Evolutionary conservation across 2,888 invertebrate genomes (phyloP), one percentile per base, ranked within the genome.

Genomic region (Glyphotaelius pellucidus): DNA sequence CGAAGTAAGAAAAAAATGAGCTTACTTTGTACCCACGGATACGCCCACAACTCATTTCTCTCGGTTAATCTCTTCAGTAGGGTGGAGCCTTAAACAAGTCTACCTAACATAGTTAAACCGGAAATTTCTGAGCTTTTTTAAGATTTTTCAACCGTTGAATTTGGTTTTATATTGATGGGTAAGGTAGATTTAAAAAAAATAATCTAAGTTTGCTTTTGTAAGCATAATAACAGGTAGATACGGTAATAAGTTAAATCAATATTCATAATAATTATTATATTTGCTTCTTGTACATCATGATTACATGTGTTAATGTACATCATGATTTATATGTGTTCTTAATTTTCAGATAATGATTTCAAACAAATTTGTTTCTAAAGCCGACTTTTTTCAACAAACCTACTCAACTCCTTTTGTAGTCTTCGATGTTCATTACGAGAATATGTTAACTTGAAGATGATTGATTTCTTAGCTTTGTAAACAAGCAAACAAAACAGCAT

Each of bases 401-500:
- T 67, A 25, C 67, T 67, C 9, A 25, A 67, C 9, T 67, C 67
- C 67, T 67, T 25, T 67, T 67, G 67, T n/a, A 25, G 67, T 9
- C 9, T 9, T 25, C 67, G 67, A 67, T 67, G 67, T 67, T 67
- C 67, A 67, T 67, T 67, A n/a, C 9, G 67, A 67, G 25, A 25
- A 67, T 67, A 67, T 67, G 67, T 67, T 67, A 67, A 67, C 67
- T 67, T 67, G 67, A 67, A 67, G 67, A 67, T 67, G 67, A 67
- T 67, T 67, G 67, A 67, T 67, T 67, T n/a, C 67, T 5, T 67
- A 67, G 67, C 9, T n/a, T n/a, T n/a, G 67, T 67, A 67, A 67
- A 67, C 67, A 67, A 67, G 67, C 86, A 42, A 42, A 86, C 35
- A 42, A 86, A 86, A 42, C 30, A 86, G 42, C 35, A 42, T 42